Evolutionary conservation across 2,888 invertebrate species (phyloP), one percentile per base, ranked within the genome.

Genomic region (Coleophora deauratella): DNA sequence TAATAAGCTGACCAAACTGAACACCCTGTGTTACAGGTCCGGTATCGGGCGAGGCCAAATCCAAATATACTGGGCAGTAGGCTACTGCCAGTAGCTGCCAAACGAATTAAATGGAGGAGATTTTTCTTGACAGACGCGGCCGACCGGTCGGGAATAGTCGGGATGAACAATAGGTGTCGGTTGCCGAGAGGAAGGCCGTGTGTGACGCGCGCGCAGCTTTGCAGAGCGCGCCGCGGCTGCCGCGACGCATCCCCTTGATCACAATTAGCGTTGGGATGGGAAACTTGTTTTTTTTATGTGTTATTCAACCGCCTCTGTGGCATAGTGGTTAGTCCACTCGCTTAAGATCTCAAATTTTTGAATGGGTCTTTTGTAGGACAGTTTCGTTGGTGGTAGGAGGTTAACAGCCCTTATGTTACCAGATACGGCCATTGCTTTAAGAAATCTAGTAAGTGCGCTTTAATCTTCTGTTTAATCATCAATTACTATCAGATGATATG

Each of bases 51-150:
- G 59, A 57, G 58, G 50, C 67, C 63, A 70, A 71, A 75, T 75
- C 68, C 73, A 76, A 79, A 79, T 81, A 79, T 73, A 72, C 69
- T 72, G 62, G 66, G 66, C 72, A 65, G 68, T 55, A 59, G 72
- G n/a, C n/a, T n/a, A n/a, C 67, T 82, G 84, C 82, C 84, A 84
- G n/a, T 55, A 59, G 72, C 67, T 82, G 84, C 82, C 84, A 84
- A 81, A 75, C 72, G 79, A 76, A 81, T 81, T 77, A 72, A 81
- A 81, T 73, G 72, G 72, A 75, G 67, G 66, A 73, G 65, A 80
- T 81, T 81, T 79, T 82, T 84, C 73, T 74, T 64, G 72, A 72
- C 71, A 67, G 73, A 72, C 65, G 56, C 53, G n/a, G 62, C 59
- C n/a, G n/a, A n/a, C n/a, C n/a, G n/a, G n/a, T n/a, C n/a, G n/a